Evolutionary conservation across 2,888 invertebrate genomes (phyloP), one percentile per base, ranked within the genome.

Genomic region (Tenthredo mesomela): DNA sequence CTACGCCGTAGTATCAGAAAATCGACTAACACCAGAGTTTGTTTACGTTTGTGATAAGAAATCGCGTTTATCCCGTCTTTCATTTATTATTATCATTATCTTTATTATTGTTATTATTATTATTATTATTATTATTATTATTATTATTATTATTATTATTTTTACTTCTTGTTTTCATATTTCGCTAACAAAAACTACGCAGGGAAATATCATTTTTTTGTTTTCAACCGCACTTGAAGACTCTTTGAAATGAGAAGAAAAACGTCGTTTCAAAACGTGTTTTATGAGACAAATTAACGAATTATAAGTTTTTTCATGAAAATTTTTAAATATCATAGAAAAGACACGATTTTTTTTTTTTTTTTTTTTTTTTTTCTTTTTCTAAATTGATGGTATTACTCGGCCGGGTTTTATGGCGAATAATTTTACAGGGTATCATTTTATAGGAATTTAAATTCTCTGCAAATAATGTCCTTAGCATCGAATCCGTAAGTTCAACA

Each of bases 21-120:
- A 67, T 73, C 6, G 21, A 43, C 43, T 43, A 43, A 43, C 21
- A 73, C 71, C 71, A 29, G 71, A 43, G n/a, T 40, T 10, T 73
- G 71, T 73, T 43, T 40, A 73, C 71, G 71, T 73, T 73, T 43
- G 40, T 43, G 71, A 73, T 73, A 73, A 73, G 25, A 73, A 73
- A 73, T 73, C 43, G 40, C 43, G 43, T n/a, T 7, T 54, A 54
- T 43, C 43, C n/a, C 71, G 21, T 25, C 43, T 73, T 29, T 40
- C n/a, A 2, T 43, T 40, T 40, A 37, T 25, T 40, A 37, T 25
- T 43, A 37, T 33, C 33, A 25, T 73, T 43, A 7, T 43, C n/a
- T 43, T 25, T 10, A 9, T 67, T 67, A 25, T 71, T 40, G 2
- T 40, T n/a, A 37, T 40, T 40, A 6, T 21, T 40, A 18, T 21